Base-by-base conservation (phyloP, 2,797 vertebrate species). In the Gymnoscopelus microlampas region DNA sequence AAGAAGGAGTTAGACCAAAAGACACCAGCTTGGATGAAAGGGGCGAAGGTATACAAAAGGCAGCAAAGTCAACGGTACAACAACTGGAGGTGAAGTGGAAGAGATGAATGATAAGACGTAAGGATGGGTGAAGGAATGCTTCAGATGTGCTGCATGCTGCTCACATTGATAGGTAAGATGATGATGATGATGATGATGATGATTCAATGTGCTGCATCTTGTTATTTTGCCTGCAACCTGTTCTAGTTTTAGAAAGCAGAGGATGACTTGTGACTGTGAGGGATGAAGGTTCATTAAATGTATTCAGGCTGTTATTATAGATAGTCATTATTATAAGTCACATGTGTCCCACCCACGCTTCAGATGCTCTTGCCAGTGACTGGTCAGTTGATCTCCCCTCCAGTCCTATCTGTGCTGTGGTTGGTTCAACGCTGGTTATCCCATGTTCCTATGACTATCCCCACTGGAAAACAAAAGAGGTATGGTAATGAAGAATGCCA, bases 381-480 rank as follows among this genome's bases (percentile, higher is more conserved):
- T 94, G 93, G 93, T 87, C 79, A 1, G 87, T 94, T 15, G 60
- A 24, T 59, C 66, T 91, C 50, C 87, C 88, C 4, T 0, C 60
- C 1, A 7, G 68, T 60, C 87, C 90, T 1, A 68, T 94, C 66
- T 89, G 76, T 53, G 87, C 88, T 67, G 56, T 80, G 73, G 61
- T 3, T 71, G 91, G 90, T 50, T 92, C 92, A 9, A 76, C 91
- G 0, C 85, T 93, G 70, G 79, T 87, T 29, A 70, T 94, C 6
- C 85, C 81, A 6, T 94, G 94, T 83, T 89, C 83, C 68, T 94
- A 91, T 82, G 86, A 92, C 86, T 93, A 86, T 83, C 92, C 91
- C 4, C 85, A 79, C 19, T 64, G 61, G 74, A 72, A 74, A 66
- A 60, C 26, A 60, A 59, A 59, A 26, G 56, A 87, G 88, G 88